Percentiles rank a stretch among this genome's conserved stretches.
phyloP scores from a whole-genome alignment of 37 sponge, comb jelly and placozoan genomes.

The Chondrilla cf. caribensis region DNA sequence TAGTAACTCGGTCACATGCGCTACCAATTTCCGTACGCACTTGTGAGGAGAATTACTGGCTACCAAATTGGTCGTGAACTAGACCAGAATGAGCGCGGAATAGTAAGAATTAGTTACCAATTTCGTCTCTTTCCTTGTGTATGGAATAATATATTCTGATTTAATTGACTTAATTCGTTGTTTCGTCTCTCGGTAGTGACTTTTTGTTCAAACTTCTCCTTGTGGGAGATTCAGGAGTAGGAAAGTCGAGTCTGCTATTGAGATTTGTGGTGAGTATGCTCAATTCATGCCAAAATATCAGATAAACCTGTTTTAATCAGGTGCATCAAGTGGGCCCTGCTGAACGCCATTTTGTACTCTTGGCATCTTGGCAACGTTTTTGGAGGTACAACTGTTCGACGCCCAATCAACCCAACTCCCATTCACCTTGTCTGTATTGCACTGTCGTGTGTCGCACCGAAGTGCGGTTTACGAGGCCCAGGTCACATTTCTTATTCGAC shows the following conservation, averaged over 20 bases:
- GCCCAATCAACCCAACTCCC: neutral
- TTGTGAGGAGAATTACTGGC: neutral
- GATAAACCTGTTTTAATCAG: no score
- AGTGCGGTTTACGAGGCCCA: no score
- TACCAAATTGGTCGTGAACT: neutral
- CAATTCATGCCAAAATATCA: no score
- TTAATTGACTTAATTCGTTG: no score
- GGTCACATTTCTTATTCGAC: no score
- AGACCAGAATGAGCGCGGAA: conserved; percentile 10
- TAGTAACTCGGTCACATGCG: neutral
- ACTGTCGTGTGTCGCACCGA: no score
- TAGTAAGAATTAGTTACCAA: neutral
- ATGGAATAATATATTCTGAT: neutral
- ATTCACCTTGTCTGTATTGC: no score
- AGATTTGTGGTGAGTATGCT: conserved; percentile 59
- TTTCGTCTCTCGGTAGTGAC: conserved; percentile 31
- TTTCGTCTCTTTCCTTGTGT: neutral
- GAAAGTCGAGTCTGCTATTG: conserved; percentile 75
- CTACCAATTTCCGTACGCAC: neutral
- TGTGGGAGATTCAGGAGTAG: conserved; percentile 79
- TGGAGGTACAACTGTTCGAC: neutral
- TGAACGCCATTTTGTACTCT: no score
- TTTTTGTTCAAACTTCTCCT: conserved; percentile 76
- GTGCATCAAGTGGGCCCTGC: no score
- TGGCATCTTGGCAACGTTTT: neutral